These are phyloP conservation scores for Hafferia zeledoni DNA, from an alignment of 2,797 vertebrate species.

Conservation along the genomic window DNA sequence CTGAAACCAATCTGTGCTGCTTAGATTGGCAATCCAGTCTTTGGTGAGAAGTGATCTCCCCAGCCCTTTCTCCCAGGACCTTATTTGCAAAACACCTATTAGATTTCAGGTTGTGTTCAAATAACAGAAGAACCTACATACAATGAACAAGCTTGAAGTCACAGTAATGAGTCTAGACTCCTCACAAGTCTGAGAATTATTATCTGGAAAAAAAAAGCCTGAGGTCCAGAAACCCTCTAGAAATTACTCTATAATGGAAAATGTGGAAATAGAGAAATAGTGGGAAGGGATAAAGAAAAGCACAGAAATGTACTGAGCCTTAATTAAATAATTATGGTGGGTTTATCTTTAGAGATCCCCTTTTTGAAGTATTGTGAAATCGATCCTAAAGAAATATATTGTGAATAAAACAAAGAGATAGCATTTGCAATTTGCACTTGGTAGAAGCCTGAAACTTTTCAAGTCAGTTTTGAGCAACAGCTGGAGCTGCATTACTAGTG, in stretches of 20 bases:
- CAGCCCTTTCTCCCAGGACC: neutral
- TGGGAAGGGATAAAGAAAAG: neutral
- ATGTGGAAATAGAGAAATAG: neutral
- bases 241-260: neutral
- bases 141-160: neutral
- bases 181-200: neutral
- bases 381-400: neutral
- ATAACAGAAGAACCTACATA: neutral
- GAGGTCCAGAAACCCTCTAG: neutral
- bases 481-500: neutral
- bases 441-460: neutral
- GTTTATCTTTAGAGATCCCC: neutral
- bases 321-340: neutral
- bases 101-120: neutral
- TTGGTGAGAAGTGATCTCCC: neutral
- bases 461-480: neutral
- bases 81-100: neutral
- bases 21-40: neutral
- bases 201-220: neutral
- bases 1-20: neutral
- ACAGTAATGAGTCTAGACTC: neutral
- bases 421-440: neutral
- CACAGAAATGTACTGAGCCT: neutral
- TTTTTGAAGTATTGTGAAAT: accelerated
- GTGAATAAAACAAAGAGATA: neutral